Percentiles rank a stretch among this genome's conserved stretches.
These are phyloP conservation scores for Formica exsecta DNA, from an alignment of 1,140 invertebrate genomes.

Conservation along the genomic window DNA sequence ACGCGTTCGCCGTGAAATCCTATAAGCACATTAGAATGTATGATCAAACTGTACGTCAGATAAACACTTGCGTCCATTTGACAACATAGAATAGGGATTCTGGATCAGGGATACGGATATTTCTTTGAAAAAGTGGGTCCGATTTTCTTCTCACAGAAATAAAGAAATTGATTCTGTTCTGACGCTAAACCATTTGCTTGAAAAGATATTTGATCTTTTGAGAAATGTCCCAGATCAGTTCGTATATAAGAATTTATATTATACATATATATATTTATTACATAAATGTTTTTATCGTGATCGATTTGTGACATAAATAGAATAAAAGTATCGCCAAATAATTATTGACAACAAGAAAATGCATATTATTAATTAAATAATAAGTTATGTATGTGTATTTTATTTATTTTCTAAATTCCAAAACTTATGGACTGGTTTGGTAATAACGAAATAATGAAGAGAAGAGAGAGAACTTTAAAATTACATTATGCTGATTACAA, in stretches of 20 bases:
- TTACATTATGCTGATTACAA: not conserved
- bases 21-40: conserved; percentile 40
- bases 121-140: not conserved
- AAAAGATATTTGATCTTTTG: not conserved
- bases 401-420: not conserved
- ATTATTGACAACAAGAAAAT: not conserved
- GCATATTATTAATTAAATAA: not conserved
- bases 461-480: not conserved
- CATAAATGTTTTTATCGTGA: not conserved
- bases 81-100: not conserved
- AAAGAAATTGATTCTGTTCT: not conserved
- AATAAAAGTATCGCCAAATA: not conserved
- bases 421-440: not conserved
- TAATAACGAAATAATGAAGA: not conserved
- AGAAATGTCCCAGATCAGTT: no score
- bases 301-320: not conserved
- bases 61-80: not conserved
- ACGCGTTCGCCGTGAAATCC: conserved; percentile 34
- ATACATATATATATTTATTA: not conserved
- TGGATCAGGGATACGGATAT: not conserved
- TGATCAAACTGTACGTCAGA: not conserved
- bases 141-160: not conserved
- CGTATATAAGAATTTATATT: not conserved
- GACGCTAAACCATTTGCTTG: not conserved
- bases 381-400: not conserved